These are phyloP conservation scores for Acheta domesticus DNA, from an alignment of 2,888 invertebrate genomes.

Conservation along the genomic window DNA sequence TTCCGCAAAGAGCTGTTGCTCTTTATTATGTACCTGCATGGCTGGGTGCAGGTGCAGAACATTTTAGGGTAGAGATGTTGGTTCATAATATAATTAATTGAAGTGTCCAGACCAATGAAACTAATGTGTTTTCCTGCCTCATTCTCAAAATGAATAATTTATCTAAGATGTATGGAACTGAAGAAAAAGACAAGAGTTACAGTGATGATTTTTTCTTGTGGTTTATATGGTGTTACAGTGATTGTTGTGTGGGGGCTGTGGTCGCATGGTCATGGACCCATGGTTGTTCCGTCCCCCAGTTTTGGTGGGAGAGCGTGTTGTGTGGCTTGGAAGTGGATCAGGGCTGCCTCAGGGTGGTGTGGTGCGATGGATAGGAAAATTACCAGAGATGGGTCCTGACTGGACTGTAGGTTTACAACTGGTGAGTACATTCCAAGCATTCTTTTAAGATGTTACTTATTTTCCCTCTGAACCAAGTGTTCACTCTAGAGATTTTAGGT, in stretches of 20 bases:
- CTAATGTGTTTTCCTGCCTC: too few species aligned
- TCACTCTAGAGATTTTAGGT: not conserved
- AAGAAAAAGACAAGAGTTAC: too few species aligned
- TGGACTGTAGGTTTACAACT: constrained; percentile 55
- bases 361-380: constrained; percentile 53
- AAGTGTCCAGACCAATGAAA: too few species aligned
- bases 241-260: not conserved
- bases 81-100: too few species aligned
- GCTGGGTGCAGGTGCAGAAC: too few species aligned
- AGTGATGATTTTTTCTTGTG: too few species aligned
- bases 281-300: constrained; percentile 41
- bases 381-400: constrained; percentile 48
- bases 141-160: too few species aligned
- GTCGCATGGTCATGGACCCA: constrained; percentile 28
- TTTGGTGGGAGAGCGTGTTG: constrained; percentile 50
- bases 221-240: not conserved
- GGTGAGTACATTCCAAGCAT: constrained; percentile 46
- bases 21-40: too few species aligned
- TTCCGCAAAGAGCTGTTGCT: not conserved
- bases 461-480: not conserved
- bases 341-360: constrained; percentile 50
- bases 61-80: too few species aligned
- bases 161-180: too few species aligned
- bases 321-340: constrained; percentile 51
- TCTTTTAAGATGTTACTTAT: constrained; percentile 20